Percentiles rank a stretch among this genome's conserved stretches.
phyloP scores from a whole-genome alignment of 2,888 invertebrate genomes.

The Diarsia rubi region DNA sequence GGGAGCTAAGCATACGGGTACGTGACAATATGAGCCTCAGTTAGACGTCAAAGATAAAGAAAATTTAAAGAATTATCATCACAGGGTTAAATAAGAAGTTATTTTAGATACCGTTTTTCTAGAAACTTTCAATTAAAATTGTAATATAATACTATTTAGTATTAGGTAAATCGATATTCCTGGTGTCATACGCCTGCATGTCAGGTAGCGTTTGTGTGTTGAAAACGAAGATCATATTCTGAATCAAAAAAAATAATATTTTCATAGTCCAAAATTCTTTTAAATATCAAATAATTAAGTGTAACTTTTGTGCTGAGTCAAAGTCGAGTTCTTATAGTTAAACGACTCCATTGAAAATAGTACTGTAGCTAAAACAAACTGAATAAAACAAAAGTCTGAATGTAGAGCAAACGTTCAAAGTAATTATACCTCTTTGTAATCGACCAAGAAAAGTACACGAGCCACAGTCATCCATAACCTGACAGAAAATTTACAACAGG shows the following conservation, averaged over 20 bases:
- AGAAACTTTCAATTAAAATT: too few species aligned
- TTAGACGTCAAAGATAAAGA: conserved; percentile 9
- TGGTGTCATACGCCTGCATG: too few species aligned
- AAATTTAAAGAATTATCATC: neutral
- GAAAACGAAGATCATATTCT: too few species aligned
- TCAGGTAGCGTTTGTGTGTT: too few species aligned
- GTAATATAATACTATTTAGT: too few species aligned
- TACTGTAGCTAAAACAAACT: conserved; percentile 17
- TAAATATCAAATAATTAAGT: too few species aligned
- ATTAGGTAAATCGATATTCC: too few species aligned
- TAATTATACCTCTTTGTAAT: conserved; percentile 73
- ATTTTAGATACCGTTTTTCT: too few species aligned
- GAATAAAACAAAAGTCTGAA: conserved; percentile 55
- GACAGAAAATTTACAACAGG: conserved; percentile 42
- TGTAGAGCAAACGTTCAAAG: conserved; percentile 58
- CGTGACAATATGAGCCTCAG: conserved; percentile 17
- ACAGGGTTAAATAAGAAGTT: neutral
- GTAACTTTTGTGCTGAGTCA: neutral
- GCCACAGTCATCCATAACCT: conserved; percentile 78
- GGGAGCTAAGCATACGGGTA: conserved; percentile 41
- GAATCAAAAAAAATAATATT: too few species aligned
- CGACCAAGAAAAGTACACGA: conserved; percentile 73
- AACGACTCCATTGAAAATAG: neutral
- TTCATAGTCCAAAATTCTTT: too few species aligned
- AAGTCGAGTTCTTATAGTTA: neutral